Conservation (phyloP, 2,888 invertebrate genomes). For the Rhagonycha fulva region DNA sequence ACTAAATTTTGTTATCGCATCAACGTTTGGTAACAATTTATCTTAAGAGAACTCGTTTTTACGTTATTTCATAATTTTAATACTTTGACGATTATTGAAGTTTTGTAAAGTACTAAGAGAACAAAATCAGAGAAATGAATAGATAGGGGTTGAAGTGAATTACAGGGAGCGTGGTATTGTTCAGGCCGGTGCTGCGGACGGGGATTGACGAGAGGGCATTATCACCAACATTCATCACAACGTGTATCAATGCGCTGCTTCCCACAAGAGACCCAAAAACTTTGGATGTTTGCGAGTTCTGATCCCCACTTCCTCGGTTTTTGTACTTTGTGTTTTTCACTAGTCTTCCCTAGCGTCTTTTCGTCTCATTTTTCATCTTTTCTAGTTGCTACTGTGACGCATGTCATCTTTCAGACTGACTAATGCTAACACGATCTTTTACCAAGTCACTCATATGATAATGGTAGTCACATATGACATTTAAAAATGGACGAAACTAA, state of each 20-base stretch:
- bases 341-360: constrained; percentile 47
- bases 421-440: constrained; percentile 46
- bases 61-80: constrained; percentile 31
- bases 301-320: constrained; percentile 46
- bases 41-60: not conserved
- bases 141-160: constrained; percentile 55
- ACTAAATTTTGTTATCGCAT: constrained; percentile 8
- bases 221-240: constrained; percentile 59
- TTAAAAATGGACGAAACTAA: constrained; percentile 18
- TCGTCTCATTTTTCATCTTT: constrained; percentile 55
- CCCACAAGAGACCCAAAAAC: constrained; percentile 56
- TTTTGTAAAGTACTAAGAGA: constrained; percentile 44
- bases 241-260: constrained; percentile 57
- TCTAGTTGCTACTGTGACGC: constrained; percentile 55
- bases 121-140: constrained; percentile 49
- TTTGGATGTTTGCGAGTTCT: constrained; percentile 51
- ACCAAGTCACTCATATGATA: constrained; percentile 30
- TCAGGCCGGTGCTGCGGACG: constrained; percentile 60
- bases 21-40: not conserved
- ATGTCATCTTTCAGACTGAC: constrained; percentile 54
- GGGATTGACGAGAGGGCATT: constrained; percentile 60
- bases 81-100: constrained; percentile 45
- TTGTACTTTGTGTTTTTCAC: constrained; percentile 51
- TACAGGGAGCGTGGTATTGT: constrained; percentile 57
- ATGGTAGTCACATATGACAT: constrained; percentile 21